These are phyloP conservation scores for Pyralis farinalis DNA, from an alignment of 2,888 invertebrate genomes.

Conservation along the genomic window DNA sequence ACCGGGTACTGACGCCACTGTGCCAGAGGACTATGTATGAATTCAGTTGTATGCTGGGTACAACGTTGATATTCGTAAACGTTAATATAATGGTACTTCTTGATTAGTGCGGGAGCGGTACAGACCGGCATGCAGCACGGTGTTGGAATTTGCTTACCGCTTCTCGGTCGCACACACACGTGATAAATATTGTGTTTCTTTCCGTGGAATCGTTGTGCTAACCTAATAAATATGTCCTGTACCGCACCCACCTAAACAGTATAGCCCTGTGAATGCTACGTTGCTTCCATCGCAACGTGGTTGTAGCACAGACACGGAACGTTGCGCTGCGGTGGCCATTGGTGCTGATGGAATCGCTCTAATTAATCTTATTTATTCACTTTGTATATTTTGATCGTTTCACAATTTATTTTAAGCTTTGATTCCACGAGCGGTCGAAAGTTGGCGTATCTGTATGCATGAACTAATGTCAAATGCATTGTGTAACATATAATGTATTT, in stretches of 20 bases:
- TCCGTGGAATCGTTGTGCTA: too few relatives aligned
- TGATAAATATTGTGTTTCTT: too few relatives aligned
- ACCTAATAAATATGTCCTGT: too few relatives aligned
- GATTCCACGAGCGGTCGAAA: conserved; percentile 1
- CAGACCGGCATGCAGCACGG: too few relatives aligned
- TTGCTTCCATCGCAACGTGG: background rate
- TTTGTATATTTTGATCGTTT: conserved; percentile 5
- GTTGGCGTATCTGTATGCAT: conserved; percentile 16
- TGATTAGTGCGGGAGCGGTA: too few relatives aligned
- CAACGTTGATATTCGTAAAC: conserved; percentile 35
- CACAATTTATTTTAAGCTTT: background rate
- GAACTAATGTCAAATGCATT: conserved; percentile 16
- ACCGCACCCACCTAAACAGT: background rate
- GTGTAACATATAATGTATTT: conserved; percentile 19
- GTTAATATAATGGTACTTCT: conserved; percentile 10
- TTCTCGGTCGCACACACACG: too few relatives aligned
- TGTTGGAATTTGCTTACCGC: too few relatives aligned
- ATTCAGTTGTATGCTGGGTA: conserved; percentile 21
- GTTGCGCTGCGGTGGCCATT: background rate
- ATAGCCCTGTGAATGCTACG: conserved; percentile 1
- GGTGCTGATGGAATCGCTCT: background rate
- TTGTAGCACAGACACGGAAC: background rate
- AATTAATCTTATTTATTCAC: conserved; percentile 1
- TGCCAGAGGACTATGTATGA: conserved; percentile 24
- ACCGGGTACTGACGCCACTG: conserved; percentile 36